Base-by-base conservation (phyloP, 1,140 invertebrate species). In the Danaus melanippus region DNA sequence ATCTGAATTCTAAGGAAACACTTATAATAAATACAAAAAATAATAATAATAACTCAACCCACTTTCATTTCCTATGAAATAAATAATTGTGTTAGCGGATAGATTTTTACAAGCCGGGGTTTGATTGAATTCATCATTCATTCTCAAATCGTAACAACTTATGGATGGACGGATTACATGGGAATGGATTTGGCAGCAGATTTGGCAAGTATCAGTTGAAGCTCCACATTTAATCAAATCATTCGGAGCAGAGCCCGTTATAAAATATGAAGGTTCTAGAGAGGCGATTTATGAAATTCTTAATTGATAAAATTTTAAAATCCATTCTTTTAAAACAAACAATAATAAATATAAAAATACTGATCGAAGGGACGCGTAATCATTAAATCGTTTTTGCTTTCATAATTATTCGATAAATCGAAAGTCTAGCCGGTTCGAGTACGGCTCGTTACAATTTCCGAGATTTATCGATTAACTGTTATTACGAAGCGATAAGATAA, bases 131-230 rank as follows among this genome's bases (percentile, higher is more conserved):
- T 15, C 43, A 53, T 59, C 47, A 17, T 47, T 59, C 57, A 59
- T 54, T 52, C 50, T 39, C 52, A 42, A 47, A 53, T 58, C 45
- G 50, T 42, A 58, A 42, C 46, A 53, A 53, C 53, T 41, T 55
- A 67, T 56, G 58, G 58, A 59, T 61, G 56, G 52, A 59, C 55
- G 53, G 58, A 67, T 61, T 53, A 62, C 56, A 41, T 45, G 50
- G 60, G 58, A 62, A 64, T 62, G 52, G 58, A 62, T 68, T 65
- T 66, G 63, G 66, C 63, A 68, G 45, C 56, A 57, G 55, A 57
- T 49, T 64, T 64, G 65, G 65, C 58, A 64, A 50, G 60, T 44
- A 59, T 48, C 43, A 48, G 53, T 56, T 51, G 46, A 12, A 46
- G n/a, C 47, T 41, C 12, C 47, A 51, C 47, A 48, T 60, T 57